Conservation (phyloP, 2,888 invertebrate genomes). For the Himalopsyche anomala region DNA sequence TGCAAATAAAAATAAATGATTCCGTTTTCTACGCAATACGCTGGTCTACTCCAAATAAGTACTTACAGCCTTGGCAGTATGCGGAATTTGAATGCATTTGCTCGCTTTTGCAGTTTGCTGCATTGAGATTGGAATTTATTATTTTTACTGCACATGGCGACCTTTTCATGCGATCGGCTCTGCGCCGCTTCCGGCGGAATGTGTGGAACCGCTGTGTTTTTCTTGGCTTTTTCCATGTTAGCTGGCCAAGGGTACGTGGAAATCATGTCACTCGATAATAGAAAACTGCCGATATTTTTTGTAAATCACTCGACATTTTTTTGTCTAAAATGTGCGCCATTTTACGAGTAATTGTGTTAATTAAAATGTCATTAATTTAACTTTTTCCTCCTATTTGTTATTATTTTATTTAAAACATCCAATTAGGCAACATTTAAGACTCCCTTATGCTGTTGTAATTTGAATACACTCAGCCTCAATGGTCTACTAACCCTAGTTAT, state of each 20-base stretch:
- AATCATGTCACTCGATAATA: background rate
- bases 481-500: no score
- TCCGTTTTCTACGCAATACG: background rate
- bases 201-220: background rate
- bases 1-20: background rate
- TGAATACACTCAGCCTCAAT: no score
- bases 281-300: no score
- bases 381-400: no score
- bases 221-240: constrained; percentile 28
- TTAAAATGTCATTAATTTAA: no score
- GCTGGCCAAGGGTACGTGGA: background rate
- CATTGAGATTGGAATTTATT: constrained; percentile 8
- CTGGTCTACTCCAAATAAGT: background rate
- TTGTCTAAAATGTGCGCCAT: no score
- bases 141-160: constrained; percentile 22
- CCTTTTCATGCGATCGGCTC: background rate
- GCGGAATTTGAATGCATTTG: constrained; percentile 24
- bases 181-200: constrained; percentile 1
- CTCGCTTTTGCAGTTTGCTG: constrained; percentile 19
- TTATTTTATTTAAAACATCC: no score
- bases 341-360: no score
- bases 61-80: constrained; percentile 19
- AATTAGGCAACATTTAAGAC: no score
- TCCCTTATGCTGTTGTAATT: no score
- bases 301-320: no score